A percentile compares a stretch with the other conserved stretches of the same genome.
Evolutionary conservation across 2,113 vertebrate species (phyloP).

Genomic region (Castor canadensis): DNA sequence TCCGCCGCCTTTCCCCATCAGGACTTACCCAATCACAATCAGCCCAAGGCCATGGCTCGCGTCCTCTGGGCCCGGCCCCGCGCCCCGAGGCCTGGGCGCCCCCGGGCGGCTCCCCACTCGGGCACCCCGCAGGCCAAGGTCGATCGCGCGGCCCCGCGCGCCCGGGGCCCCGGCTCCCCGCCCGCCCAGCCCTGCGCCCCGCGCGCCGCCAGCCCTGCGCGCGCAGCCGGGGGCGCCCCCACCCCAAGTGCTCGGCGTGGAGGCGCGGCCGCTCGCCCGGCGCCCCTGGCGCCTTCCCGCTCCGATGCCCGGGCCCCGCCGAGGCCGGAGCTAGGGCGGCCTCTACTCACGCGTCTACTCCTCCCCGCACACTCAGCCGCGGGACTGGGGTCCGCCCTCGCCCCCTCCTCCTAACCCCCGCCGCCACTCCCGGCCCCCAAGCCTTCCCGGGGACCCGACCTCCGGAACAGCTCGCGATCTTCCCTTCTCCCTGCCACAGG

Average conservation of each 20-base stretch:
- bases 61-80: neutral
- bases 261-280: neutral
- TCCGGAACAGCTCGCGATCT: neutral
- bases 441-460: neutral
- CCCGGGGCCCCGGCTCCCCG: neutral
- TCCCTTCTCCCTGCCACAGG: neutral
- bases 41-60: slow-evolving; percentile 32
- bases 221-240: rapidly evolving
- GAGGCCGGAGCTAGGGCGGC: no score
- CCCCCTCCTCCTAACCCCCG: neutral
- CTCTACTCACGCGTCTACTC: no score
- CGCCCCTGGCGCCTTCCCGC: rapidly evolving
- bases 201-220: neutral
- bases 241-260: neutral
- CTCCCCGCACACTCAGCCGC: no score
- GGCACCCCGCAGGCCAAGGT: neutral
- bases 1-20: neutral
- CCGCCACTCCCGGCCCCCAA: neutral
- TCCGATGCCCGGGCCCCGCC: neutral
- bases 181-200: slow-evolving; percentile 25
- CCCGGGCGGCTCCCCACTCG: neutral
- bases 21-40: slow-evolving; percentile 82
- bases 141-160: neutral
- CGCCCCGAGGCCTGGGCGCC: neutral
- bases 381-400: neutral